Evolutionary conservation across 2,113 vertebrate species (phyloP).

Genomic region (Rana temporaria): DNA sequence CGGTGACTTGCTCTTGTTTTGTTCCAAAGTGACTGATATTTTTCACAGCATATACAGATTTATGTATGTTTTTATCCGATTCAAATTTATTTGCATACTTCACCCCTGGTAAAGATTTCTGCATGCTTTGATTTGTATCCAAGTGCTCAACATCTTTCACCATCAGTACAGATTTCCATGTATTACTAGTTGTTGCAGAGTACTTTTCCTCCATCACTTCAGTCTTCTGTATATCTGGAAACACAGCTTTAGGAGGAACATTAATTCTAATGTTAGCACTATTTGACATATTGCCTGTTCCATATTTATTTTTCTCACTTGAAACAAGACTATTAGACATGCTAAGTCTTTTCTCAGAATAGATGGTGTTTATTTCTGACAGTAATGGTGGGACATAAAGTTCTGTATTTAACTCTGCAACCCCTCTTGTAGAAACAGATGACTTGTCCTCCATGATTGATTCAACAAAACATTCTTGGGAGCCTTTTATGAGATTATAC

Average conservation of each 20-base stretch:
- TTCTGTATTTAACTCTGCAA: slow-evolving; percentile 55
- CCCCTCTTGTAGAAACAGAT: neutral
- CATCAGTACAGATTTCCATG: no score
- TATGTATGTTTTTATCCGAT: no score
- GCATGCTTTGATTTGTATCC: no score
- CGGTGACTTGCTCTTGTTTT: no score
- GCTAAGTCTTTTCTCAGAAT: neutral
- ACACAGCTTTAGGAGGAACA: neutral
- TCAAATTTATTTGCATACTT: no score
- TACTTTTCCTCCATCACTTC: no score
- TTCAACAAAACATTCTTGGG: slow-evolving; percentile 50
- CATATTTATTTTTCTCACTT: neutral
- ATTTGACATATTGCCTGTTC: neutral
- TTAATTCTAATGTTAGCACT: neutral
- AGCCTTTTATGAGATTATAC: slow-evolving; percentile 60
- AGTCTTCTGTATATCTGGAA: no score
- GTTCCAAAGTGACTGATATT: no score
- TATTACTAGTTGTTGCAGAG: no score
- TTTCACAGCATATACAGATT: no score
- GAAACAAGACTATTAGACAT: neutral
- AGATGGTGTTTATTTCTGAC: slow-evolving; percentile 4
- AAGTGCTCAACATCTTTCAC: no score
- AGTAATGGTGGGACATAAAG: slow-evolving; percentile 60
- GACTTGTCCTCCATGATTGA: neutral
- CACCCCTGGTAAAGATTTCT: no score